phyloP scores from a whole-genome alignment of 2,888 invertebrate species.

The Nineta flava region DNA sequence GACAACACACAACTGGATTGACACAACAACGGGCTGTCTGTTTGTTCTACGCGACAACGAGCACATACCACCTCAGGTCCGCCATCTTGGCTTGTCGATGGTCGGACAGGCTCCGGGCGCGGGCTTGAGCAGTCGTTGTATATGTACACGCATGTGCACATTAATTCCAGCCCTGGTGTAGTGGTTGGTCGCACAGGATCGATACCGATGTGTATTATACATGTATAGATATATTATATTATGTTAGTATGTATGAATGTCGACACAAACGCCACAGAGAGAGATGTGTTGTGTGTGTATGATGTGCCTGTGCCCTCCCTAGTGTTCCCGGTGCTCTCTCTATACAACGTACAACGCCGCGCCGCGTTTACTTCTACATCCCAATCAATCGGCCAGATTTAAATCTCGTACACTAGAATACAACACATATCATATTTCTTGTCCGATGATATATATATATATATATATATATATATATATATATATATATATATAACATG shows the following conservation, averaged over 20 bases:
- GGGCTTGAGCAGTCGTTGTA: constrained; percentile 8
- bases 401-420: constrained; percentile 33
- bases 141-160: constrained; percentile 10
- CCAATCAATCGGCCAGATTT: constrained; percentile 32
- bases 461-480: too few relatives aligned
- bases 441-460: background rate
- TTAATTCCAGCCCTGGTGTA: constrained; percentile 3
- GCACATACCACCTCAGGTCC: constrained; percentile 26
- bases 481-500: too few relatives aligned
- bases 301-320: constrained; percentile 15
- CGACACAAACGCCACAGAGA: background rate
- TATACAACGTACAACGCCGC: constrained; percentile 24
- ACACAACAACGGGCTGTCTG: constrained; percentile 21
- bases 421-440: constrained; percentile 16
- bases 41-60: constrained; percentile 21
- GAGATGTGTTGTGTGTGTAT: background rate
- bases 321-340: constrained; percentile 33
- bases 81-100: constrained; percentile 25
- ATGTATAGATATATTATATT: background rate
- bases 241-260: background rate
- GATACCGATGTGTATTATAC: background rate
- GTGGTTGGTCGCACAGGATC: constrained; percentile 3
- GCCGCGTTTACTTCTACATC: constrained; percentile 22
- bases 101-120: constrained; percentile 13
- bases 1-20: constrained; percentile 10